Base-by-base conservation (phyloP, 35 echinoderm and acorn worm genomes). In the Holothuria glaberrima region DNA sequence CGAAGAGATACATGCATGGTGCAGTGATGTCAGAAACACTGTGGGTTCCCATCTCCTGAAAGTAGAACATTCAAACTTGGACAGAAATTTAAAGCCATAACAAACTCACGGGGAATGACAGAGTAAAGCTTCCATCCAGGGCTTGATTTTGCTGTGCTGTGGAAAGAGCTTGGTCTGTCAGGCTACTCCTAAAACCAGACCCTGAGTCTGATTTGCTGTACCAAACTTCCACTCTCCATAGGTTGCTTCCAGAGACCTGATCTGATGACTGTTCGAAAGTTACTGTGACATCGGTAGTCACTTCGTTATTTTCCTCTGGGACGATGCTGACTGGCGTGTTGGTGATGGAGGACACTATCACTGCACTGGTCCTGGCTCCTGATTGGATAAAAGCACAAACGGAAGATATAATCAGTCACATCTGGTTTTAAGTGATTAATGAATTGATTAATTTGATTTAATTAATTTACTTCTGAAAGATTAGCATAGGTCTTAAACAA, bases 211-310 rank as follows among this genome's bases (percentile, higher is more conserved):
- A 12, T 50, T 67, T 71, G 28, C 85, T 87, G 85, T 69, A 87
- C 85, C 85, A 87, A 30, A 59, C 66, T 27, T 67, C 85, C 31
- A 87, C 61, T 50, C 85, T 68, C 85, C 85, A 87, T 6, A 87
- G 45, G 34, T 87, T 71, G 44, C 24, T 67, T 30, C 85, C 85
- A 27, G 60, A 52, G 44, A 87, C 67, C 24, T 31, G 30, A 33
- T 33, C 80, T 2, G 80, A 58, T 18, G 25, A 27, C 0, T 54
- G 12, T n/a, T 84, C 56, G 20, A 84, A 84, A 13, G 80, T 84
- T 22, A 84, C 80, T 17, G 59, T 84, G 30, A 84, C 80, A 31
- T 84, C 80, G 9, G 80, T 84, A 29, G 80, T 84, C 46, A 84
- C 80, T 28, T 62, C 29, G 33, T 84, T 84, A 38, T 61, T 61